Evolutionary conservation across 1,140 invertebrate genomes (phyloP).

Genomic region (Anastrepha ludens): DNA sequence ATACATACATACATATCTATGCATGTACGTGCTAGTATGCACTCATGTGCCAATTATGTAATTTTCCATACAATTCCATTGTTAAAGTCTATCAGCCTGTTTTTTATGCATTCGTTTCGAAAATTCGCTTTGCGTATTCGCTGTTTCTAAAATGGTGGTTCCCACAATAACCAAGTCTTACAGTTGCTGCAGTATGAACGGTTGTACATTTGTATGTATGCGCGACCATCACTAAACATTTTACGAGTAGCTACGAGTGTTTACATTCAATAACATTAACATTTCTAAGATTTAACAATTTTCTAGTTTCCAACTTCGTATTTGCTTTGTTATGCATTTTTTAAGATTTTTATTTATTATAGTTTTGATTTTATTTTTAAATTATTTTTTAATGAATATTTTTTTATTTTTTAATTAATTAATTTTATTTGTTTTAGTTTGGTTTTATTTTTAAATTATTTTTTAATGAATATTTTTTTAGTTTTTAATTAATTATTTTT

Average conservation of each 20-base stretch:
- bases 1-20: too few species aligned
- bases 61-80: slow-evolving; percentile 18
- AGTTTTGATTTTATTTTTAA: background rate
- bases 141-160: background rate
- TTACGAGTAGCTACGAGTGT: background rate
- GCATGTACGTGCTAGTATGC: background rate
- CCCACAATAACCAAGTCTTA: slow-evolving; percentile 10
- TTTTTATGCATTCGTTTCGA: background rate
- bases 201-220: background rate
- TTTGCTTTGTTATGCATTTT: too few species aligned
- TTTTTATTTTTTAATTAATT: background rate
- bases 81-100: slow-evolving; percentile 45
- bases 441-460: background rate
- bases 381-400: background rate
- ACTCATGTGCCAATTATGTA: background rate
- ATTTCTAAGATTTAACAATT: slow-evolving; percentile 36
- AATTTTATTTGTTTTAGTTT: too few species aligned
- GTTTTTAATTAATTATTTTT: background rate
- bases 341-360: background rate
- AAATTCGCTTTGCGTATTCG: slow-evolving; percentile 36
- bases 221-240: background rate
- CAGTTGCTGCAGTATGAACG: background rate
- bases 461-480: background rate
- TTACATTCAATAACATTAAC: slow-evolving; percentile 15
- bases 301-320: background rate